Conservation (phyloP, 1,140 invertebrate species). For the Penaeus chinensis region DNA sequence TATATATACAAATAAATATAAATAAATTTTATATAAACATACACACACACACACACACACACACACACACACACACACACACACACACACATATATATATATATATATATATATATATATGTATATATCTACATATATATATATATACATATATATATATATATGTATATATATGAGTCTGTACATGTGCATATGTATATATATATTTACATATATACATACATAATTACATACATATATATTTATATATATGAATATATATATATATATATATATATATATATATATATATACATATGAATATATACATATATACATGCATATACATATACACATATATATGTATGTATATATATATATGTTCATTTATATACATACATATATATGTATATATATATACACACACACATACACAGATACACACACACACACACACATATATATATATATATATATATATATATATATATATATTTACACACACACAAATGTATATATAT, state of each 20-base stretch:
- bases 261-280: slow-evolving; percentile 27
- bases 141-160: slow-evolving; percentile 15
- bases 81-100: slow-evolving; percentile 35
- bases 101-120: slow-evolving; percentile 22
- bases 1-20: slow-evolving; percentile 40
- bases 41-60: slow-evolving; percentile 23
- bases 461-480: slow-evolving; percentile 11
- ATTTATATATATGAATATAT: slow-evolving; percentile 25
- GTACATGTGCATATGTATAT: slow-evolving; percentile 7
- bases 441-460: slow-evolving; percentile 23
- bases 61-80: slow-evolving; percentile 17
- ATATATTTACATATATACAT: not conserved
- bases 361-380: not conserved
- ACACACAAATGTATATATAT: not conserved
- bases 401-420: not conserved
- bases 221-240: not conserved
- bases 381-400: not conserved
- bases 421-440: not conserved
- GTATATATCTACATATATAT: not conserved
- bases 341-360: slow-evolving; percentile 3
- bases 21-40: not conserved
- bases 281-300: slow-evolving; percentile 21
- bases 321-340: too few species aligned
- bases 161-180: slow-evolving; percentile 10
- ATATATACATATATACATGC: slow-evolving; percentile 2